phyloP scores from a whole-genome alignment of 2,797 vertebrate genomes.

The Acrossocheilus fasciatus region DNA sequence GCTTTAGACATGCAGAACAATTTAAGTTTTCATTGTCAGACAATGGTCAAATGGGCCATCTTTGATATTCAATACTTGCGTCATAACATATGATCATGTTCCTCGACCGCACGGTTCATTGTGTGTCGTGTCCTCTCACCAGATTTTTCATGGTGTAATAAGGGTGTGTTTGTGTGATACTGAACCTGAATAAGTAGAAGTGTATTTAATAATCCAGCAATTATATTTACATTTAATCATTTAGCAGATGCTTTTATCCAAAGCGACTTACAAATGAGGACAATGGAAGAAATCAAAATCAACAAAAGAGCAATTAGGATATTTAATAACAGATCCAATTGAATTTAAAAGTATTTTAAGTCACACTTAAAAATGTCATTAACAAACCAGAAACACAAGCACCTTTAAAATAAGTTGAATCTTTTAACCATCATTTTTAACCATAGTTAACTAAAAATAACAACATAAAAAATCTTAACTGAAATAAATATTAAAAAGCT shows the following conservation, averaged over 20 bases:
- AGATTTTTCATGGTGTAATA: background rate
- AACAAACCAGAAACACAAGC: background rate
- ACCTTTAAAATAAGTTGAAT: background rate
- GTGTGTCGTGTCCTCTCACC: background rate
- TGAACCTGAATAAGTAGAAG: background rate
- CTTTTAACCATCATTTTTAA: background rate
- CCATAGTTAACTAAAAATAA: background rate
- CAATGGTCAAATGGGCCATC: background rate
- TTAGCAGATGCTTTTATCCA: too few species aligned
- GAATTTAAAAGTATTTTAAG: background rate
- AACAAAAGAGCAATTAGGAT: too few species aligned
- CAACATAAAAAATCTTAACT: background rate
- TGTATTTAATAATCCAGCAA: background rate
- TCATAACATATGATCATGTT: background rate
- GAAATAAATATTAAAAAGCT: background rate
- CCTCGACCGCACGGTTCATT: background rate
- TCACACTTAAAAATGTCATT: background rate
- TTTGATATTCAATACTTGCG: background rate
- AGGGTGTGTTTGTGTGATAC: background rate
- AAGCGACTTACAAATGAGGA: too few species aligned
- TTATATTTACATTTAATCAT: too few species aligned
- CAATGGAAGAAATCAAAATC: too few species aligned
- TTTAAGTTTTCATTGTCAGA: background rate
- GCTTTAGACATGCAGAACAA: background rate
- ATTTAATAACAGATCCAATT: background rate